phyloP scores from a whole-genome alignment of 2,888 invertebrate genomes.

The Lasioglossum figueresi region DNA sequence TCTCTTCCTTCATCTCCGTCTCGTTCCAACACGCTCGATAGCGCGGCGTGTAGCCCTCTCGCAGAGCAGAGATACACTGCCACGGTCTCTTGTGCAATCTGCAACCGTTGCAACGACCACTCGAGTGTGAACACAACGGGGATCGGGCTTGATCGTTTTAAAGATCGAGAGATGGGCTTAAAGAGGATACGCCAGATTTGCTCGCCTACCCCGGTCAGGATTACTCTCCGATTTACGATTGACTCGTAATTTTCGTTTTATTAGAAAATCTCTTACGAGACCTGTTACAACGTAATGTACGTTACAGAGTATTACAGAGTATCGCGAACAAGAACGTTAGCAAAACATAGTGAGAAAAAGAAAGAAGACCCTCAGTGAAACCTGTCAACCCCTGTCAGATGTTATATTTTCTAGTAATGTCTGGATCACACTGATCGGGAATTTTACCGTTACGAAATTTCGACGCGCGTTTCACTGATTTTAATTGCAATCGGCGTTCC shows the following conservation, averaged over 20 bases:
- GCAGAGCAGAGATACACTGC: conserved; percentile 55
- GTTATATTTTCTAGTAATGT: no score
- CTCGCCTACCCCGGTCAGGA: background rate
- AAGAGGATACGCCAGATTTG: conserved; percentile 68
- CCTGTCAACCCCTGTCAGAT: no score
- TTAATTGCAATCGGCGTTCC: no score
- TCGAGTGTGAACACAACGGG: conserved; percentile 66
- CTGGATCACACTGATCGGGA: no score
- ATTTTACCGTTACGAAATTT: no score
- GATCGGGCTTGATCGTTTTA: conserved; percentile 68
- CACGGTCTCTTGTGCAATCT: conserved; percentile 69
- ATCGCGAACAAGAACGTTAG: no score
- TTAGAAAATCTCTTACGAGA: no score
- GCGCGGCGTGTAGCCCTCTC: conserved; percentile 22
- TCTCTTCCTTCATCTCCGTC: background rate
- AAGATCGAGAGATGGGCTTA: conserved; percentile 68
- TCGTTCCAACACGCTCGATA: conserved; percentile 36
- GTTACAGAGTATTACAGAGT: no score
- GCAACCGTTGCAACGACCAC: conserved; percentile 66
- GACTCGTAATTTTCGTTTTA: conserved; percentile 8
- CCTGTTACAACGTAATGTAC: no score
- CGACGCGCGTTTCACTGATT: no score
- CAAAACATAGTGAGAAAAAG: no score
- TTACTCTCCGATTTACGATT: conserved; percentile 10
- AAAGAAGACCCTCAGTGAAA: no score